Base-by-base conservation (phyloP, 2,888 invertebrate species). In the Patella depressa region DNA sequence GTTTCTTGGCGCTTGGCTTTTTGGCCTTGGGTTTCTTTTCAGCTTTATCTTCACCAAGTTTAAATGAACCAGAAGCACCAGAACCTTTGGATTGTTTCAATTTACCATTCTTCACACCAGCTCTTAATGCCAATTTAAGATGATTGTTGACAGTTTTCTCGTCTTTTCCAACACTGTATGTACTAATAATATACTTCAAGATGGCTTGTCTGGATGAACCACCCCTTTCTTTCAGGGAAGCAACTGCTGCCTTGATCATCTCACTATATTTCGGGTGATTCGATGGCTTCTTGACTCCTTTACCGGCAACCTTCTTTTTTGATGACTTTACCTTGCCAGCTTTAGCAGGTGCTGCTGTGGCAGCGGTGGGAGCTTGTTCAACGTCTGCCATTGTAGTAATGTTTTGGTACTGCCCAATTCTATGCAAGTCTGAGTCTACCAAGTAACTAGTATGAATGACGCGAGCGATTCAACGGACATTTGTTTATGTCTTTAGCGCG, bases 131-230 rank as follows among this genome's bases (percentile, higher is more conserved):
- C 17, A 81, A 75, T 69, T 87, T 87, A 74, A 90, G 80, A 65
- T 89, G 89, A 24, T 82, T 77, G 83, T 88, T 90, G 69, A 88
- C 81, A 9, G 57, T 76, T 17, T 81, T 76, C 70, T 82, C 79
- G 73, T 87, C 85, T 11, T 83, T 80, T 24, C 65, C 78, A 24
- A 91, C 88, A 77, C 87, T 88, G 87, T 86, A 91, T 84, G 89
- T 87, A 70, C 85, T 79, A 17, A 85, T 74, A 78, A 92, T 89
- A 86, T 89, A 91, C 78, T 91, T 89, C 69, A 88, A 82, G 80
- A 92, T 90, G 65, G 91, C 90, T 78, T 89, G 89, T 55, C 88
- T 85, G 71, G 90, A 90, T 19, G 90, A 89, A 34, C 91, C 91
- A 73, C 85, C 85, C 17, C 86, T 81, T 71, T 91, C 91, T 75